Evolutionary conservation across 2,797 vertebrate species (phyloP).

Genomic region (Meriones psammophilus): DNA sequence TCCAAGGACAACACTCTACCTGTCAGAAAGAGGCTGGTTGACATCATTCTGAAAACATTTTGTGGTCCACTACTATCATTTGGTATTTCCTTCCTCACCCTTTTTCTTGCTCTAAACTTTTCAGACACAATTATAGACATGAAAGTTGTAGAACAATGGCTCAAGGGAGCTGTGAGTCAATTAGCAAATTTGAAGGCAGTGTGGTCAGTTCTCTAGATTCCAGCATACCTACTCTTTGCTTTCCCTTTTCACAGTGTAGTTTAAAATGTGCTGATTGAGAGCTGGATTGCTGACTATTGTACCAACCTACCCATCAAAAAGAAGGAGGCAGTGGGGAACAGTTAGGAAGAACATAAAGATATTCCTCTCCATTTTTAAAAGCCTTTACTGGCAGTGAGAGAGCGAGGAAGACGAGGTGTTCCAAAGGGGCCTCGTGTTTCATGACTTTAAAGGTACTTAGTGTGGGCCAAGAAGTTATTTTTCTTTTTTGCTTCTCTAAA

Average conservation of each 20-base stretch:
- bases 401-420: constrained; percentile 68
- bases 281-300: constrained; percentile 76
- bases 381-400: constrained; percentile 72
- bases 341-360: constrained; percentile 83
- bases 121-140: constrained; percentile 42
- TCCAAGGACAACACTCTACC: constrained; percentile 25
- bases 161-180: constrained; percentile 59
- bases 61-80: constrained; percentile 26
- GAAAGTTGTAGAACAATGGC: not conserved
- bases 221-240: constrained; percentile 15
- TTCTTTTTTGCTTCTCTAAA: constrained; percentile 73
- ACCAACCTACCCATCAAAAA: constrained; percentile 80
- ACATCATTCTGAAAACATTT: constrained; percentile 29
- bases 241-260: constrained; percentile 49
- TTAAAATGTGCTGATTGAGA: constrained; percentile 81
- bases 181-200: constrained; percentile 62
- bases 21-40: not conserved
- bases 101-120: constrained; percentile 61
- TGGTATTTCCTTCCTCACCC: constrained; percentile 3
- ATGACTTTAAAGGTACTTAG: constrained; percentile 75
- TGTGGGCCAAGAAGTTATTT: constrained; percentile 70
- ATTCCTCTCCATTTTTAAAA: constrained; percentile 81
- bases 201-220: constrained; percentile 63
- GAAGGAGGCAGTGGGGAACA: constrained; percentile 82
- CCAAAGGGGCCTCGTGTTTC: constrained; percentile 69